Conservation (phyloP, 2,888 invertebrate genomes). For the Lochmaea capreae region DNA sequence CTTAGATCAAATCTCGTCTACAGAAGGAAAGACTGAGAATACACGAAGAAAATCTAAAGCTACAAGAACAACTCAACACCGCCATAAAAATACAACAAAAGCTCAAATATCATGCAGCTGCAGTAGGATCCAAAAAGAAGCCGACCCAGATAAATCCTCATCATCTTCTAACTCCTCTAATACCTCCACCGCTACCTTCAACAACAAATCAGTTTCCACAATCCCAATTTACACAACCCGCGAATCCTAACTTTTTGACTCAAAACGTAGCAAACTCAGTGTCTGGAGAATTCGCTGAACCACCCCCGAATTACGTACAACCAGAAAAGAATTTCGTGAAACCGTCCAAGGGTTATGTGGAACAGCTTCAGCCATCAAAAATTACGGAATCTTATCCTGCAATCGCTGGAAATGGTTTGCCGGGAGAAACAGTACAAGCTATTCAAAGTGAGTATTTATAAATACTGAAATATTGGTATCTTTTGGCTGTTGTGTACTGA, state of each 20-base stretch:
- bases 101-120: constrained; percentile 59
- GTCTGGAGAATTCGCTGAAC: constrained; percentile 30
- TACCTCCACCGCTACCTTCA: constrained; percentile 23
- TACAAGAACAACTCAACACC: constrained; percentile 63
- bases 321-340: background rate
- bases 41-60: constrained; percentile 60
- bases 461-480: too few species aligned
- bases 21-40: constrained; percentile 62
- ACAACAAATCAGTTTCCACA: background rate
- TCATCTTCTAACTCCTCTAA: constrained; percentile 11
- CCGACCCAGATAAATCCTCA: constrained; percentile 24
- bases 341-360: background rate
- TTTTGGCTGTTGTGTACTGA: too few species aligned
- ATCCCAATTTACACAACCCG: constrained; percentile 26
- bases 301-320: constrained; percentile 10
- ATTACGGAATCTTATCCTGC: background rate
- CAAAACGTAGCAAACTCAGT: background rate
- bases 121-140: constrained; percentile 46
- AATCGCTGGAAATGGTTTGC: constrained; percentile 22
- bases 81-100: constrained; percentile 63
- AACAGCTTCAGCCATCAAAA: background rate
- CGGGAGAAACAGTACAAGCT: constrained; percentile 30
- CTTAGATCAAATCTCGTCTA: constrained; percentile 62
- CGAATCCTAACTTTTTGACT: too few species aligned
- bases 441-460: constrained; percentile 33